phyloP scores from a whole-genome alignment of 2,888 invertebrate genomes.

The Euplexia lucipara region DNA sequence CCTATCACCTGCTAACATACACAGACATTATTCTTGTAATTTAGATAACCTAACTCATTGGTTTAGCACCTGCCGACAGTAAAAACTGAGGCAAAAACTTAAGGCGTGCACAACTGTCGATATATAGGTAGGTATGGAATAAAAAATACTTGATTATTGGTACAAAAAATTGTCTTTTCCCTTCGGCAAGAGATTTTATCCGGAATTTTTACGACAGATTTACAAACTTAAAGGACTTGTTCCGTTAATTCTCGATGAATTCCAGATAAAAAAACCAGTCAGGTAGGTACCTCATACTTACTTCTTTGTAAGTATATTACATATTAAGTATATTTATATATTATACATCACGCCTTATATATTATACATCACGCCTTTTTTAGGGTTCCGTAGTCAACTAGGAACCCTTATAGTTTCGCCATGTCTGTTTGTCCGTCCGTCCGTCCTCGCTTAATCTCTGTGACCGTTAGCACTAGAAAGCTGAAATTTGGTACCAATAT shows the following conservation, averaged over 20 bases:
- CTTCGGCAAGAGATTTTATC: constrained; percentile 12
- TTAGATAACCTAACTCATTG: constrained; percentile 34
- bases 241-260: constrained; percentile 2
- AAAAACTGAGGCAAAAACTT: constrained; percentile 45
- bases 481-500: no score
- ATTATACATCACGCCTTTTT: no score
- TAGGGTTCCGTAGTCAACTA: no score
- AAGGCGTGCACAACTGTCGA: constrained; percentile 43
- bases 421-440: no score
- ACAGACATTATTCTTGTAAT: constrained; percentile 21
- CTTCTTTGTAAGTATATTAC: no score
- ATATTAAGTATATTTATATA: no score
- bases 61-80: constrained; percentile 32
- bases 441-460: no score
- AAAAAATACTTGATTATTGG: constrained; percentile 21
- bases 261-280: neutral
- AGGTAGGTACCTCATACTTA: neutral
- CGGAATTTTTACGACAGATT: constrained; percentile 8
- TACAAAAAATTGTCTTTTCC: neutral
- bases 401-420: no score
- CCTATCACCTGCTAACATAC: constrained; percentile 30
- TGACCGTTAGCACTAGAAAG: no score
- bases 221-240: constrained; percentile 17
- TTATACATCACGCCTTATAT: no score
- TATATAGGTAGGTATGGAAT: no score